These are phyloP conservation scores for Poeciliopsis prolifica DNA, from an alignment of 2,113 vertebrate species.

Conservation along the genomic window DNA sequence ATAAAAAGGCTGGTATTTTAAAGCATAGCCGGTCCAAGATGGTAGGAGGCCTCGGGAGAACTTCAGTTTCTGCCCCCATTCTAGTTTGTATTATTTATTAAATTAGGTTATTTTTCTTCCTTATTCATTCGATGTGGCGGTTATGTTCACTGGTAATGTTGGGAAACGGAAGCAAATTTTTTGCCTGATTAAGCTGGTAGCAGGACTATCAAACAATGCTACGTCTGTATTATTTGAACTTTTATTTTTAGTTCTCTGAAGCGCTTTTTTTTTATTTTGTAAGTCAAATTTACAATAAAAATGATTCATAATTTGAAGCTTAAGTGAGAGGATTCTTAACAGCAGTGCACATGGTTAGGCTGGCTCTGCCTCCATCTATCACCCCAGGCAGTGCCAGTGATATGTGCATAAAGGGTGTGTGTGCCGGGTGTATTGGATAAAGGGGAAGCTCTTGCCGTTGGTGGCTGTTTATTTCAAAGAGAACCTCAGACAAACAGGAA, in stretches of 20 bases:
- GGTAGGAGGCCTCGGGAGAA: neutral
- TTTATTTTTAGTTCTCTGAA: too few species aligned
- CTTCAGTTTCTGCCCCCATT: neutral
- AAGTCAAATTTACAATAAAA: too few species aligned
- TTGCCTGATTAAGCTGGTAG: too few species aligned
- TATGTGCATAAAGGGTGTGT: neutral
- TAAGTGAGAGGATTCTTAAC: neutral
- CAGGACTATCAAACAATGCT: too few species aligned
- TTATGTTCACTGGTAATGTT: neutral
- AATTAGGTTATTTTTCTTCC: neutral
- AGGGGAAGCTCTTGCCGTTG: neutral
- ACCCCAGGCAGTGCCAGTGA: too few species aligned
- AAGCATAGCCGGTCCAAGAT: neutral
- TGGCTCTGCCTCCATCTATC: neutral
- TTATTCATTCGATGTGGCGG: neutral
- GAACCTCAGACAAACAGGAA: neutral
- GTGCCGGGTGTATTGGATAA: neutral
- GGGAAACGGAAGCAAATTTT: too few species aligned
- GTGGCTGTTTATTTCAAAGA: neutral
- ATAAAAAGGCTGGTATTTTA: neutral
- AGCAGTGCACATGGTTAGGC: neutral
- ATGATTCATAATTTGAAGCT: too few species aligned
- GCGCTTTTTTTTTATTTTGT: too few species aligned
- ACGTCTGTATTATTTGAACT: too few species aligned
- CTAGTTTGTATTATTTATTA: neutral